phyloP scores from a whole-genome alignment of 2,888 invertebrate genomes.

The Craniophora ligustri region DNA sequence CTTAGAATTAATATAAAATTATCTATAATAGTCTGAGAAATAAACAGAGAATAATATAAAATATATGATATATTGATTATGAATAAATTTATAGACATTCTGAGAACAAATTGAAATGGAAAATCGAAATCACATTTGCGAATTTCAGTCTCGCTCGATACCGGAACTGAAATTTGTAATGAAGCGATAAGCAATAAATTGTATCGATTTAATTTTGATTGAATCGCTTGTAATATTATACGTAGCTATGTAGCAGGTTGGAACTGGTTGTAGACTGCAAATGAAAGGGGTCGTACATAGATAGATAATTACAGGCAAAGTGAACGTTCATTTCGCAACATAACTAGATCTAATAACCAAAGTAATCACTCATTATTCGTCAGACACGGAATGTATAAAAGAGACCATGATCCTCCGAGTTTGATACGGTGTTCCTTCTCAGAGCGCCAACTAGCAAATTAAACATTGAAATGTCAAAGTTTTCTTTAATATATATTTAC shows the following conservation, averaged over 20 bases:
- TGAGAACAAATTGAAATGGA: constrained; percentile 2
- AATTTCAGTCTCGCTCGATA: constrained; percentile 17
- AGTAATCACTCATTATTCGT: constrained; percentile 9
- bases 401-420: too few species aligned
- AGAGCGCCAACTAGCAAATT: too few species aligned
- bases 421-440: too few species aligned
- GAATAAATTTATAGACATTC: too few species aligned
- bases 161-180: constrained; percentile 28
- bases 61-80: too few species aligned
- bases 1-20: too few species aligned
- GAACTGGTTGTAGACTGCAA: constrained; percentile 24
- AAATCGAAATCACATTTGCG: constrained; percentile 30
- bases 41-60: too few species aligned
- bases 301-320: constrained; percentile 11
- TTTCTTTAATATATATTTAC: too few species aligned
- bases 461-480: too few species aligned
- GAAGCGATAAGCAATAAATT: constrained; percentile 16
- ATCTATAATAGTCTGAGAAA: too few species aligned
- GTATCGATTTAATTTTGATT: constrained; percentile 37
- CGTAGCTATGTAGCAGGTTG: constrained; percentile 7
- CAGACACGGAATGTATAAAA: neutral
- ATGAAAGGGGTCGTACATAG: constrained; percentile 33
- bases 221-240: constrained; percentile 15
- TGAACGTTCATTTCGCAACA: constrained; percentile 40
- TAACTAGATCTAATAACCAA: constrained; percentile 31